Conservation (phyloP, 2,797 vertebrate genomes). For the Crypturellus tataupa region DNA sequence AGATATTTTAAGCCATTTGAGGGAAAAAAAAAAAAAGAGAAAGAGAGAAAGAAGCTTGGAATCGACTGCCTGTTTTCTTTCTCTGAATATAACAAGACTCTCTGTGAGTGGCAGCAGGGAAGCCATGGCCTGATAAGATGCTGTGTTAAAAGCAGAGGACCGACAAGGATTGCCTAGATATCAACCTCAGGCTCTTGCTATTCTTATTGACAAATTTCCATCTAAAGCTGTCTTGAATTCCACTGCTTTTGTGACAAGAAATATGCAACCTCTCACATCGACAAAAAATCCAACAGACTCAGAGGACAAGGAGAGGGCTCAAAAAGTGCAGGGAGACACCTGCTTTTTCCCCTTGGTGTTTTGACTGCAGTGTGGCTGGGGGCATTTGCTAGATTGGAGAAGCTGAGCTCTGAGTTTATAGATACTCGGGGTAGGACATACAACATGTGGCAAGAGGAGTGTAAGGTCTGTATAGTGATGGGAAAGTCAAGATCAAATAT, state of each 20-base stretch:
- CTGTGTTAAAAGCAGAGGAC: background rate
- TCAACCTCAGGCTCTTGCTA: background rate
- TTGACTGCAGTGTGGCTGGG: background rate
- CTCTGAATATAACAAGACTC: background rate
- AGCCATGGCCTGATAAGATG: background rate
- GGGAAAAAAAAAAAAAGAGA: background rate
- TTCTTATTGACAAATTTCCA: background rate
- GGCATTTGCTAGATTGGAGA: background rate
- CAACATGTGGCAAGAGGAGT: background rate
- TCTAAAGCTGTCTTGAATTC: background rate
- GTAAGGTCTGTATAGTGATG: background rate
- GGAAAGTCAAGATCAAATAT: background rate
- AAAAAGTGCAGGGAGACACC: background rate
- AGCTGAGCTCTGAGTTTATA: background rate
- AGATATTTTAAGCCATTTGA: background rate
- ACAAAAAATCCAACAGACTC: background rate
- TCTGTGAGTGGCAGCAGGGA: background rate
- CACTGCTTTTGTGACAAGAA: background rate
- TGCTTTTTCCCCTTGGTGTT: background rate
- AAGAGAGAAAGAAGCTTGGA: background rate
- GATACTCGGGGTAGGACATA: accelerated
- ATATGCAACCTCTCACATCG: background rate
- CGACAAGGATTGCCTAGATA: background rate
- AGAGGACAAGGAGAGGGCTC: background rate
- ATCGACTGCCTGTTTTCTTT: background rate